phyloP scores from a whole-genome alignment of 35 echinoderm and acorn worm species.

The Apostichopus japonicus region DNA sequence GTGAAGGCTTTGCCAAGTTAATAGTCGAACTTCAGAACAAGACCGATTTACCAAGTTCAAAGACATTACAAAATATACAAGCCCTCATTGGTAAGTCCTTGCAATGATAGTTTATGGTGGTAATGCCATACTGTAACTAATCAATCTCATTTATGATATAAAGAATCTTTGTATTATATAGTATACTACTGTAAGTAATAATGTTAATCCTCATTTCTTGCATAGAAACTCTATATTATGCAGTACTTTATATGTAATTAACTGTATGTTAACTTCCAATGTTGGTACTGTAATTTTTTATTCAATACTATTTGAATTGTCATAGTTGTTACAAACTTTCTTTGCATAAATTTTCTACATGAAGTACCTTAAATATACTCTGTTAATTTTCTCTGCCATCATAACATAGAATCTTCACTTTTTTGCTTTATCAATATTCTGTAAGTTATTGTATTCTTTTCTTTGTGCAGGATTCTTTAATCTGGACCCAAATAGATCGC shows the following conservation, averaged over 20 bases:
- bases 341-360: background rate
- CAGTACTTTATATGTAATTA: too few species aligned
- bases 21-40: slow-evolving; percentile 68
- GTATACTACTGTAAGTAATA: background rate
- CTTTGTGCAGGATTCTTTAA: slow-evolving; percentile 82
- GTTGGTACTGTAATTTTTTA: too few species aligned
- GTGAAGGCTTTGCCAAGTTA: slow-evolving; percentile 93
- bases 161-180: too few species aligned
- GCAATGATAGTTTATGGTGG: background rate
- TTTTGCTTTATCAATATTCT: too few species aligned
- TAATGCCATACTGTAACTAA: background rate
- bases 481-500: slow-evolving; percentile 91
- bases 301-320: background rate
- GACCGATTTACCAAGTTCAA: slow-evolving; percentile 29
- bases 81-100: slow-evolving; percentile 82
- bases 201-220: background rate
- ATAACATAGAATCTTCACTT: too few species aligned
- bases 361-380: background rate
- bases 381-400: too few species aligned
- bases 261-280: too few species aligned
- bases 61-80: slow-evolving; percentile 79
- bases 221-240: too few species aligned
- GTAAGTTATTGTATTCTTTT: background rate
- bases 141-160: background rate
- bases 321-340: too few species aligned